Percentiles rank a stretch among this genome's conserved stretches.
These are phyloP conservation scores for Galaxias olidus DNA, from an alignment of 2,797 vertebrate species.

Conservation along the genomic window DNA sequence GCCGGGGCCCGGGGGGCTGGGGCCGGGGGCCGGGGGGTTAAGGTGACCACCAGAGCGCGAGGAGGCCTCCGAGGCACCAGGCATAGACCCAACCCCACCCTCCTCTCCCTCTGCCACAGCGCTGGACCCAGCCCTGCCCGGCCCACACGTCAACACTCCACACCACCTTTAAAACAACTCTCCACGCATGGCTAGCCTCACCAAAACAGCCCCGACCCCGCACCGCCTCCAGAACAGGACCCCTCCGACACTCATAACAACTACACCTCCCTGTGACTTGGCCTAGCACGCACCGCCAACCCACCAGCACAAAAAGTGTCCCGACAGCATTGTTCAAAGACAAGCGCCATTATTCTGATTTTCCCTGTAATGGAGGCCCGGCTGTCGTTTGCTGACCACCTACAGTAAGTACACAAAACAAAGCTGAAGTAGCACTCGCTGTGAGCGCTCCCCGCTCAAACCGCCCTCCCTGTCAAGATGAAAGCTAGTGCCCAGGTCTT, in stretches of 20 bases:
- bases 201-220: conserved; percentile 45
- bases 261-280: too few relatives aligned
- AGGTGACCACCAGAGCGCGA: background rate
- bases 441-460: conserved; percentile 50
- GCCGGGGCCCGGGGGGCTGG: conserved; percentile 56
- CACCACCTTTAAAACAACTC: conserved; percentile 70
- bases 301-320: background rate
- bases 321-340: background rate
- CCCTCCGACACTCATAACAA: conserved; percentile 14
- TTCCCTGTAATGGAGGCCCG: too few relatives aligned
- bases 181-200: conserved; percentile 50
- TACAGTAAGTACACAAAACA: background rate
- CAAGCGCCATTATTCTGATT: too few relatives aligned
- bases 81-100: background rate
- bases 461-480: conserved; percentile 58
- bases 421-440: conserved; percentile 39
- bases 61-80: background rate
- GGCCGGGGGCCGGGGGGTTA: conserved; percentile 49
- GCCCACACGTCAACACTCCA: conserved; percentile 69
- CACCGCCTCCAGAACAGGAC: conserved; percentile 14
- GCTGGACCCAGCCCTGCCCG: conserved; percentile 30
- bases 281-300: background rate
- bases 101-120: background rate
- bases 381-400: background rate
- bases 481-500: conserved; percentile 66